Conservation (phyloP, 1,140 invertebrate genomes). For the Teleopsis dalmanni region DNA sequence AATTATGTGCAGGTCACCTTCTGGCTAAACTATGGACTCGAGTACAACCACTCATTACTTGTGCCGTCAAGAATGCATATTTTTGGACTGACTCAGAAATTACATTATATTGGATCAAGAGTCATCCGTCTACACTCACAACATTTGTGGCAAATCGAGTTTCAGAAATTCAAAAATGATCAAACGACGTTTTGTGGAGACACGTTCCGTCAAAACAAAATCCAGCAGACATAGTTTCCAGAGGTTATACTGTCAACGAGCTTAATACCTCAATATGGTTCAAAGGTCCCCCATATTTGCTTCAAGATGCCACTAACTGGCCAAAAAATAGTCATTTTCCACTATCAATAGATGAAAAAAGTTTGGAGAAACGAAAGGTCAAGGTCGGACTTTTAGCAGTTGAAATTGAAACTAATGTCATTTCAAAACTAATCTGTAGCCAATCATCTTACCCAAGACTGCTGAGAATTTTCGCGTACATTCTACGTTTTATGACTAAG, state of each 20-base stretch:
- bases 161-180: constrained; percentile 26
- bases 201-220: constrained; percentile 33
- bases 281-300: constrained; percentile 15
- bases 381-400: background rate
- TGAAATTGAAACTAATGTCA: background rate
- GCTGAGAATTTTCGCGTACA: background rate
- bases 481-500: no score
- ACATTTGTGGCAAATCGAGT: constrained; percentile 35
- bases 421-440: background rate
- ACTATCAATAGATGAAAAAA: constrained; percentile 1
- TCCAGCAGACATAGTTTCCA: constrained; percentile 36
- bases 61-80: constrained; percentile 1
- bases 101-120: constrained; percentile 29
- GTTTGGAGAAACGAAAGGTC: constrained; percentile 1
- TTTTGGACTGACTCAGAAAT: constrained; percentile 38
- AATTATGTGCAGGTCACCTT: constrained; percentile 15
- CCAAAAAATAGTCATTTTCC: constrained; percentile 1
- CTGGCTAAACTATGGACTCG: constrained; percentile 12
- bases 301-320: background rate
- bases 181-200: constrained; percentile 17
- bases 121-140: constrained; percentile 15
- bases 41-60: background rate
- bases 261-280: constrained; percentile 33
- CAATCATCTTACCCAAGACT: constrained; percentile 1
- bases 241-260: constrained; percentile 20